phyloP scores from a whole-genome alignment of 2,888 invertebrate species.

The Hirtodrosophila duncani region DNA sequence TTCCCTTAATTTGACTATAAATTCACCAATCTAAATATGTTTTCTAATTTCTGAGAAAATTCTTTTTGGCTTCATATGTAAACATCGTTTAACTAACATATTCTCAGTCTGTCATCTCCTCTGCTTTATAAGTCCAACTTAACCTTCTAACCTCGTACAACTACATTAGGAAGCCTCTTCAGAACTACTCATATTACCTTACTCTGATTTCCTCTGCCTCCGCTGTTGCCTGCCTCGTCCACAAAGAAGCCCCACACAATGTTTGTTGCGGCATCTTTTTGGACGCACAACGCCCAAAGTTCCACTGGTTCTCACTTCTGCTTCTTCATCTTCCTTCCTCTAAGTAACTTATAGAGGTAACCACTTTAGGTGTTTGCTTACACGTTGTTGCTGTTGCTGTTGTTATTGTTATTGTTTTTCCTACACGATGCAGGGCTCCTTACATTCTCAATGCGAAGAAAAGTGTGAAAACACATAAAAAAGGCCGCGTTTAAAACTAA shows the following conservation, averaged over 20 bases:
- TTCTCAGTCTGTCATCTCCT: slow-evolving; percentile 8
- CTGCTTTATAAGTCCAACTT: slow-evolving; percentile 46
- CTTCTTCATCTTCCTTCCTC: too few relatives aligned
- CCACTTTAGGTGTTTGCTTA: slow-evolving; percentile 65
- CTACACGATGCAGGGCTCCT: neutral
- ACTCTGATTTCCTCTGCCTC: slow-evolving; percentile 11
- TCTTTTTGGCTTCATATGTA: too few relatives aligned
- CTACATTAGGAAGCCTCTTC: slow-evolving; percentile 24
- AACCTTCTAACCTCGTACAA: slow-evolving; percentile 51
- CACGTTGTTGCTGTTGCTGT: slow-evolving; percentile 36
- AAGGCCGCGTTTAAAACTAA: slow-evolving; percentile 60
- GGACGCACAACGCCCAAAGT: too few relatives aligned
- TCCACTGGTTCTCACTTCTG: too few relatives aligned
- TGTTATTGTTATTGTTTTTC: slow-evolving; percentile 29
- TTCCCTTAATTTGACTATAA: too few relatives aligned
- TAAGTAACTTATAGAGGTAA: slow-evolving; percentile 50
- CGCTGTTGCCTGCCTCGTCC: too few relatives aligned
- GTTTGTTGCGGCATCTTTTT: too few relatives aligned
- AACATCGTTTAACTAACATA: too few relatives aligned
- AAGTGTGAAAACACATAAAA: slow-evolving; percentile 67
- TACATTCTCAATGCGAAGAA: slow-evolving; percentile 19
- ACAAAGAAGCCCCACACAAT: slow-evolving; percentile 24
- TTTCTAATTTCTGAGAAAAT: too few relatives aligned
- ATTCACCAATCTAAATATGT: too few relatives aligned
- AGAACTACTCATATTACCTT: slow-evolving; percentile 34